Evolutionary conservation across 2,888 invertebrate species (phyloP).

Genomic region (Troides oblongomaculatus): DNA sequence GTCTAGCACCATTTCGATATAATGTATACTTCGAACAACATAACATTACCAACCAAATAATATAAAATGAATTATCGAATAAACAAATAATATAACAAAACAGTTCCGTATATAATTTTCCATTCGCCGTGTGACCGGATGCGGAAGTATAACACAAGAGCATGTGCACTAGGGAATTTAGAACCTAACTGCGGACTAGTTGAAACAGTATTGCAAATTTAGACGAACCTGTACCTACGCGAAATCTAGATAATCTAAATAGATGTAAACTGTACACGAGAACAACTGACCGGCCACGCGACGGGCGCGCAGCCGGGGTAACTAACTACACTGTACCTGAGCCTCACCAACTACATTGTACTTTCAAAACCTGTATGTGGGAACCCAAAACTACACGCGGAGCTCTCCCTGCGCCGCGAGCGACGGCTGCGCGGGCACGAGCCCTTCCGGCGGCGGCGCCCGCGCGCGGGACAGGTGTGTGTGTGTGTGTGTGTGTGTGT

Average conservation of each 20-base stretch:
- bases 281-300: conserved; percentile 53
- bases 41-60: conserved; percentile 71
- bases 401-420: neutral
- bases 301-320: conserved; percentile 73
- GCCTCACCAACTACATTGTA: conserved; percentile 69
- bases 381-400: conserved; percentile 40
- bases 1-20: conserved; percentile 79
- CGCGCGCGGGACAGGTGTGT: too few species aligned
- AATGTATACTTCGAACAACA: conserved; percentile 69
- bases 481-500: too few species aligned
- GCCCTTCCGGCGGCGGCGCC: too few species aligned
- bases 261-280: conserved; percentile 54
- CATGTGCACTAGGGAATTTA: conserved; percentile 61
- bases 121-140: conserved; percentile 23
- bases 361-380: conserved; percentile 62
- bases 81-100: conserved; percentile 56
- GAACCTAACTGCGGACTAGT: conserved; percentile 67
- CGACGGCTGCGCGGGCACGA: neutral
- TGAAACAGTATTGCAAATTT: conserved; percentile 61
- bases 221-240: conserved; percentile 54
- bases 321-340: conserved; percentile 60
- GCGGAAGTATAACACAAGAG: neutral
- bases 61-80: conserved; percentile 52
- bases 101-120: conserved; percentile 42
- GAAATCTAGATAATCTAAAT: conserved; percentile 45